A percentile compares a stretch with the other conserved stretches of the same genome.
Evolutionary conservation across 2,113 vertebrate species (phyloP).

Genomic region (Heterochromis multidens): DNA sequence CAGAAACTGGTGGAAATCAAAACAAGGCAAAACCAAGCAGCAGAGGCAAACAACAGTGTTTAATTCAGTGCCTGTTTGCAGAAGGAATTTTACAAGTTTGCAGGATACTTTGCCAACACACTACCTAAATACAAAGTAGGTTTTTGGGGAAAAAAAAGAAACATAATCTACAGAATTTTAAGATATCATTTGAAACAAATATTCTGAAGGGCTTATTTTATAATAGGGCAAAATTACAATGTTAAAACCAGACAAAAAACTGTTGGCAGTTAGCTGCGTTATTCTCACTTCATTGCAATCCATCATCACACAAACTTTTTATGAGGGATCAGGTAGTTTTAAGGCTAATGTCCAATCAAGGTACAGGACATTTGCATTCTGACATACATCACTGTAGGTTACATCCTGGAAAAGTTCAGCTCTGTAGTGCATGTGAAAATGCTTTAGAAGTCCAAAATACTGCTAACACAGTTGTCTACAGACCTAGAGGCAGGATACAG

Average conservation of each 20-base stretch:
- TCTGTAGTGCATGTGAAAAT: neutral
- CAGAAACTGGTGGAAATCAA: neutral
- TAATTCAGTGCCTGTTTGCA: neutral
- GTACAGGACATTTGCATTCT: neutral
- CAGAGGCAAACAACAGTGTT: neutral
- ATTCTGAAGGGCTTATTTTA: neutral
- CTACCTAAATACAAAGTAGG: neutral
- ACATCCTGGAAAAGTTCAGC: neutral
- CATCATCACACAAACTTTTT: neutral
- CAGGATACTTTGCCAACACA: neutral
- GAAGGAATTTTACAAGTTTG: rapidly evolving
- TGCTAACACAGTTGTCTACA: neutral
- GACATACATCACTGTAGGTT: neutral
- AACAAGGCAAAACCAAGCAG: neutral
- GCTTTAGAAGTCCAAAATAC: neutral
- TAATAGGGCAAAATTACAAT: too few species aligned
- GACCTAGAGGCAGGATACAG: neutral
- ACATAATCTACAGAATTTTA: neutral
- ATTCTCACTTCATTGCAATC: neutral
- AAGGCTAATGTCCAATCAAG: neutral
- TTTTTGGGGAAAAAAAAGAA: neutral
- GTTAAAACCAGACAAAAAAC: neutral
- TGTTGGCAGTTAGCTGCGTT: neutral
- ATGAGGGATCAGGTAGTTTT: neutral
- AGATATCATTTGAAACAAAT: rapidly evolving